Evolutionary conservation across 1,140 invertebrate species (phyloP), one percentile per base, ranked within the genome.

Genomic region (Plectus sambesii): DNA sequence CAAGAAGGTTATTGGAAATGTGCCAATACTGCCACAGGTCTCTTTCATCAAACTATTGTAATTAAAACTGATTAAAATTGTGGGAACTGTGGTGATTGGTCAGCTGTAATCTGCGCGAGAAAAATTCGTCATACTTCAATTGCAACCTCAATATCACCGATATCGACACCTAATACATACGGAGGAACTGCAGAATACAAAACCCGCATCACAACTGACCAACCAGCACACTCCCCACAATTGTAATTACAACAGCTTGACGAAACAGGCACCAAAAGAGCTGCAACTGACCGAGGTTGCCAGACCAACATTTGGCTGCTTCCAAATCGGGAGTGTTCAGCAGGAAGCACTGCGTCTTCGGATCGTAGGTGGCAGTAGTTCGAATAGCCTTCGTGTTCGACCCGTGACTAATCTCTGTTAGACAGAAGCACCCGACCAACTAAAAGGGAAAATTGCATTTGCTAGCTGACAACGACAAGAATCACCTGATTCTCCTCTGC

Each of bases 261-360:
- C 17, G 6, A 3, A 9, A 5, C 8, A 29, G 37, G 3, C 35
- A 1, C 3, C 17, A 12, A 25, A 52, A 5, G 37, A 5, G 67
- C 69, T 5, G 8, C 15, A 8, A 9, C 29, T 50, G 15, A 80
- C 85, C 84, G 72, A 90, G 75, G 73, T 84, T 84, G 58, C 86
- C 87, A 60, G 82, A 77, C 89, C 89, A 96, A 72, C 85, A 88
- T 77, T 96, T 96, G 36, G 85, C 84, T 22, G 87, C 85, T 72
- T 90, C 82, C 74, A 92, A 85, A 71, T 88, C 83, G 0, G 89
- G 87, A 0, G 88, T 85, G 66, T 92, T 80, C 6, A 96, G 75
- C 22, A 92, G 76, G 73, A 93, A 94, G 69, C 82, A 79, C 73
- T 83, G 73, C 9, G 77, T 80, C 19, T 70, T 70, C 0, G 79